Evolutionary conservation across 2,797 vertebrate genomes (phyloP).

Genomic region (Pitangus sulphuratus): DNA sequence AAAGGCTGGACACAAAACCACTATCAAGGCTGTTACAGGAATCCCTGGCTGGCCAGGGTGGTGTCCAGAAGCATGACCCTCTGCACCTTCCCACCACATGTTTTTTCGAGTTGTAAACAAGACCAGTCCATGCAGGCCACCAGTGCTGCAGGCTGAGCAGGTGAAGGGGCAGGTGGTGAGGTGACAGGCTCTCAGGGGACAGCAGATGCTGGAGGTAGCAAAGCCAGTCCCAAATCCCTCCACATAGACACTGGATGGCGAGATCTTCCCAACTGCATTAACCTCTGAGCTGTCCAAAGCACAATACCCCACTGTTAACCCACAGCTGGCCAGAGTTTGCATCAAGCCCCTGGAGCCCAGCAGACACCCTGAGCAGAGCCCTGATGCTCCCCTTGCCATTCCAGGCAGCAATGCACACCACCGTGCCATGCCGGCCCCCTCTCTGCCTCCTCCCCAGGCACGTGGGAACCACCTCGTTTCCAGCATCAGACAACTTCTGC

Average conservation of each 20-base stretch:
- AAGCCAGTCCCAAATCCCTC: background rate
- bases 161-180: background rate
- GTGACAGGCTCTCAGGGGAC: rapidly evolving
- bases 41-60: background rate
- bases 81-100: background rate
- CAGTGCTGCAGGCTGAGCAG: rapidly evolving
- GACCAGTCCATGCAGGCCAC: rapidly evolving
- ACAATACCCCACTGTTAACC: rapidly evolving
- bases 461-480: rapidly evolving
- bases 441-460: background rate
- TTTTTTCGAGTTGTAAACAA: rapidly evolving
- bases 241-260: rapidly evolving
- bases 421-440: rapidly evolving
- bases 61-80: background rate
- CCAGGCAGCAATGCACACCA: background rate
- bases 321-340: rapidly evolving
- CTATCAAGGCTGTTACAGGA: background rate
- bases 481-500: background rate
- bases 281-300: background rate
- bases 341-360: background rate
- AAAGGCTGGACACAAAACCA: background rate
- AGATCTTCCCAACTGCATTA: rapidly evolving
- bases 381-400: rapidly evolving
- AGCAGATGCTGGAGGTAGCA: background rate
- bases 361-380: background rate